Conservation (phyloP, 2,888 invertebrate species). For the Globia sparganii region DNA sequence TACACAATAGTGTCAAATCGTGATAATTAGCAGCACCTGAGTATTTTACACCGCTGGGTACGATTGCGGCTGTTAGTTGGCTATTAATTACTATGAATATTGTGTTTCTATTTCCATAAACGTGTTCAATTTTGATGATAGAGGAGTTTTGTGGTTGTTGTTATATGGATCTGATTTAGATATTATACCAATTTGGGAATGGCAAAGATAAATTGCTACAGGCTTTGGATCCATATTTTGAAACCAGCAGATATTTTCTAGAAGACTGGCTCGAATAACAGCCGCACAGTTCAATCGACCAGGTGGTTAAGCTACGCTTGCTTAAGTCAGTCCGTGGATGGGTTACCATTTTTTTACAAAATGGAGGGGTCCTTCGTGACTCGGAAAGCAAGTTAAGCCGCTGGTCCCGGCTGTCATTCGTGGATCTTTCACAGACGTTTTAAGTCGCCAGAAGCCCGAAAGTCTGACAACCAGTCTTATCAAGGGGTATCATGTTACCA, state of each 20-base stretch:
- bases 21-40: constrained; percentile 54
- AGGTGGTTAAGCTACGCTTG: too few relatives aligned
- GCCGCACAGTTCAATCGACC: too few relatives aligned
- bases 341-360: background rate
- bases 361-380: too few relatives aligned
- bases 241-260: background rate
- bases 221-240: background rate
- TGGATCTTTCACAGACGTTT: too few relatives aligned
- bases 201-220: background rate
- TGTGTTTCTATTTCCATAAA: constrained; percentile 7
- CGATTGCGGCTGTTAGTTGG: background rate
- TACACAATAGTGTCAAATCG: constrained; percentile 48
- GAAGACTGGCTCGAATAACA: background rate
- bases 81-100: constrained; percentile 31
- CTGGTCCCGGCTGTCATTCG: too few relatives aligned
- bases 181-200: too few relatives aligned
- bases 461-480: background rate
- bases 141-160: background rate
- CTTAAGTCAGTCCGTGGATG: background rate
- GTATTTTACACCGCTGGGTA: constrained; percentile 43
- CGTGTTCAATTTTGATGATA: background rate
- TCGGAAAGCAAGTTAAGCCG: too few relatives aligned
- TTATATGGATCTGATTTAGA: too few relatives aligned
- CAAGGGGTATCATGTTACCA: too few relatives aligned
- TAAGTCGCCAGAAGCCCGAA: background rate